Evolutionary conservation across 2,797 vertebrate genomes (phyloP).

Genomic region (Urocyon cinereoargenteus): DNA sequence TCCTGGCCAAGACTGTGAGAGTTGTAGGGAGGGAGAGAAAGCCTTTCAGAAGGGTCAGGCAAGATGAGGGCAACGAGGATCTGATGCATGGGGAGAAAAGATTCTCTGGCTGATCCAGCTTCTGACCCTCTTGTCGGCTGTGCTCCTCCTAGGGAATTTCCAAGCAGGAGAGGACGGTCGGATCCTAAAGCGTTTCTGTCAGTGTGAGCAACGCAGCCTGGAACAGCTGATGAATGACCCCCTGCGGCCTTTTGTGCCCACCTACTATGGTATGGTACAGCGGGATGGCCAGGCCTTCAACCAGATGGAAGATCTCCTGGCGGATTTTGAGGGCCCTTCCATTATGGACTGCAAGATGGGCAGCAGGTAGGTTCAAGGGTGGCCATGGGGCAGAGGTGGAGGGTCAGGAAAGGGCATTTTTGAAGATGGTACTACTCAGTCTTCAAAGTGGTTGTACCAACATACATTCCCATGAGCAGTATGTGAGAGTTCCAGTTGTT

Average conservation of each 20-base stretch:
- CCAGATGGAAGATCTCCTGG: constrained; percentile 93
- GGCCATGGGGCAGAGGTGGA: neutral
- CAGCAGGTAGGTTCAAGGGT: constrained; percentile 88
- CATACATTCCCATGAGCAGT: neutral
- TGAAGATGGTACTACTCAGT: neutral
- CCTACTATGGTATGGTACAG: constrained; percentile 91
- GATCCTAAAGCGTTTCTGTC: constrained; percentile 93
- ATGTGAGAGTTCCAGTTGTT: neutral
- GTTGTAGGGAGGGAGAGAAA: neutral
- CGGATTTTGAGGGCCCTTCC: constrained; percentile 90
- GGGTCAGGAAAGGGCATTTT: neutral
- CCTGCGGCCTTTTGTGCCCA: constrained; percentile 91
- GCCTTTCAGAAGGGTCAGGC: neutral
- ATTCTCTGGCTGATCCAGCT: neutral
- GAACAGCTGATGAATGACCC: constrained; percentile 91
- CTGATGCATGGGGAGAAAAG: neutral
- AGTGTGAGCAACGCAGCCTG: constrained; percentile 91
- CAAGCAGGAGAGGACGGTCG: constrained; percentile 92
- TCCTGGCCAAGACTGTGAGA: neutral
- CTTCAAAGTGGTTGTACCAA: neutral
- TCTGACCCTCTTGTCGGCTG: neutral
- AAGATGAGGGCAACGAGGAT: neutral
- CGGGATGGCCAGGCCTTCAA: constrained; percentile 91
- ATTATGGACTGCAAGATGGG: constrained; percentile 98
- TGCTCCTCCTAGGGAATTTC: constrained; percentile 90